These are phyloP conservation scores for Leptinotarsa peninsularis DNA, from an alignment of 2,888 invertebrate genomes.

Conservation along the genomic window DNA sequence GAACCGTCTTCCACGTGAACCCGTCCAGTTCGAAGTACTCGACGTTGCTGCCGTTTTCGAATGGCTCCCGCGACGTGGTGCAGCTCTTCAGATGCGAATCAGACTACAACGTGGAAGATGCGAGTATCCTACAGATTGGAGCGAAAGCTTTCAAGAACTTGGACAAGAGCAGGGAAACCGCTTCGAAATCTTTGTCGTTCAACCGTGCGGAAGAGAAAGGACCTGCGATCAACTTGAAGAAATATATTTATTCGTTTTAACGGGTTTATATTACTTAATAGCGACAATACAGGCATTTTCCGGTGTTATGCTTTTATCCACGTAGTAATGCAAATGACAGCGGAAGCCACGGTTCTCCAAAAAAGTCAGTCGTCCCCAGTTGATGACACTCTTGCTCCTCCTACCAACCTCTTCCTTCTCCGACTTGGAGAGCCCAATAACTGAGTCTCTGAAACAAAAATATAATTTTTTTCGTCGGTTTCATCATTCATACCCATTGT, in stretches of 20 bases:
- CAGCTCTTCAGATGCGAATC: conserved; percentile 1
- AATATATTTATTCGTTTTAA: conserved; percentile 7
- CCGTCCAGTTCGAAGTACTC: conserved; percentile 69
- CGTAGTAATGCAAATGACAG: conserved; percentile 75
- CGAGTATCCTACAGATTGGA: not conserved
- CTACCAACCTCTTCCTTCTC: conserved; percentile 76
- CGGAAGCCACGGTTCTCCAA: conserved; percentile 72
- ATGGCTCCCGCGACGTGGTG: not conserved
- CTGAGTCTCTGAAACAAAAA: conserved; percentile 53
- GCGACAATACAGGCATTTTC: conserved; percentile 87
- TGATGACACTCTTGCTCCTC: conserved; percentile 81
- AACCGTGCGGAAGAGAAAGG: not conserved
- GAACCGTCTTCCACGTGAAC: conserved; percentile 70
- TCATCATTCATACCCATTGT: too few species aligned
- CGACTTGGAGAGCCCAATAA: conserved; percentile 62
- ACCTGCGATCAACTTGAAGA: not conserved
- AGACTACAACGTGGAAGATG: not conserved
- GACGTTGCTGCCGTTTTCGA: conserved; percentile 63
- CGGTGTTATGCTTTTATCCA: conserved; percentile 73
- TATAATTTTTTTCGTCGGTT: too few species aligned
- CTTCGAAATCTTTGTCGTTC: not conserved
- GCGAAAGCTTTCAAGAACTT: not conserved
- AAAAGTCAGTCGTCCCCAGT: conserved; percentile 78
- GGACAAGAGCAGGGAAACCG: too few species aligned
- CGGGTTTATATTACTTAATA: conserved; percentile 50